Base-by-base conservation (phyloP, 2,797 vertebrate species). In the Rhabdomys pumilio region DNA sequence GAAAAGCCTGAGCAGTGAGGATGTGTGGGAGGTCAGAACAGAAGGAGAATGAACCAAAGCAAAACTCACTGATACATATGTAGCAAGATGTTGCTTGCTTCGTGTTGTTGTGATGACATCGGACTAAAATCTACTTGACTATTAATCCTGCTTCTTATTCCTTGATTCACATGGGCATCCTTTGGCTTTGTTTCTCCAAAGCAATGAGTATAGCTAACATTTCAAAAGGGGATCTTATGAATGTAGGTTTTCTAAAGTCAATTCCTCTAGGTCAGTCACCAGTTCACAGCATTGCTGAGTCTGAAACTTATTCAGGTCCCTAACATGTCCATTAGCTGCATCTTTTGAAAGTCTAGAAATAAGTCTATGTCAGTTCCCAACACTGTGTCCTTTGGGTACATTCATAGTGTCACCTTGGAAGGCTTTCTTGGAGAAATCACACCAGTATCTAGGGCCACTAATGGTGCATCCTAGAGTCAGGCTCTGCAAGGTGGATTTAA, bases 401-500 rank as follows among this genome's bases (percentile, higher is more conserved):
- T 69, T 93, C 73, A 31, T 14, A 44, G 11, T 79, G 34, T 88
- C 59, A 53, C 11, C 12, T 44, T 88, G 26, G 61, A 92, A 59
- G 53, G 44, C 34, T 84, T 94, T 90, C n/a, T 73, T 89, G 53
- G 65, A 90, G n/a, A 50, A 83, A 14, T 87, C 79, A 44, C 31
- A 80, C 12, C 79, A 95, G 65, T 6, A 79, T 97, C 55, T 24
- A 89, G 88, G 31, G 75, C 59, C 19, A 50, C 77, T 57, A 44
- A 41, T 77, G 44, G 47, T 77, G 50, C 24, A 95, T 83, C 10
- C 29, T 20, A 92, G 31, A 95, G 65, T 24, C 47, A 95, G 80
- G 65, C 61, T 97, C 95, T n/a, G 26, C 53, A 93, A 85, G 50
- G 72, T 65, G 93, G 72, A 93, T 95, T 96, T 93, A 95, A 95